Base-by-base conservation (phyloP, 2,797 vertebrate genomes). In the Bovichtus variegatus region DNA sequence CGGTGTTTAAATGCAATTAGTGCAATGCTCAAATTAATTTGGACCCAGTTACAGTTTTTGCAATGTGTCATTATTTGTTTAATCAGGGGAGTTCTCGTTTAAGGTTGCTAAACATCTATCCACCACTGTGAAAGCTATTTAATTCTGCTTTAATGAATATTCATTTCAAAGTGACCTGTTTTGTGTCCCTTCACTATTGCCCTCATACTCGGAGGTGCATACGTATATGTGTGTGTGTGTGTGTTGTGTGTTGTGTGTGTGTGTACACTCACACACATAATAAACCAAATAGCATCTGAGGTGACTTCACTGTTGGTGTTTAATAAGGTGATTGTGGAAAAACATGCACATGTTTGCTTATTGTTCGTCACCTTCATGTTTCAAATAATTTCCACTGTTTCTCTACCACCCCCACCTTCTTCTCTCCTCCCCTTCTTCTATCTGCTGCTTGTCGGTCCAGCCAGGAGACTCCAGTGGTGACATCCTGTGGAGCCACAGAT, bases 1-100 rank as follows among this genome's bases (percentile, higher is more conserved):
- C 81, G 87, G 91, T 94, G 90, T 91, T 94, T 94, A 93, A 94
- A 94, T 91, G 90, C 93, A 94, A 94, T 94, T 94, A 94, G 93
- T 91, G 90, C 90, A 84, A 81, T 78, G 44, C 76, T 87, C 74
- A 90, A 93, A 94, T 95, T 91, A 93, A 94, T 95, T 93, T 94
- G 84, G 91, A 88, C 90, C 90, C 89, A 84, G 87, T 94, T 94
- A 92, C 93, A 93, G 90, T 87, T 93, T 92, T 88, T 38, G 80
- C 74, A 90, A 92, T 84, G 87, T 92, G 91, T 89, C 90, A 92
- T 93, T 93, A 93, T 95, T 94, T 94, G 92, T 94, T 91, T 93
- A 90, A 93, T 94, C 93, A 91, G 81, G 93, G 92, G 94, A 93
- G 82, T 92, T 94, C 81, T 83, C 71, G 40, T 92, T 90, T 78